Percentiles rank a stretch among this genome's conserved stretches.
Conservation (phyloP, 2,797 vertebrate species). For the Telmatherina bonti region DNA sequence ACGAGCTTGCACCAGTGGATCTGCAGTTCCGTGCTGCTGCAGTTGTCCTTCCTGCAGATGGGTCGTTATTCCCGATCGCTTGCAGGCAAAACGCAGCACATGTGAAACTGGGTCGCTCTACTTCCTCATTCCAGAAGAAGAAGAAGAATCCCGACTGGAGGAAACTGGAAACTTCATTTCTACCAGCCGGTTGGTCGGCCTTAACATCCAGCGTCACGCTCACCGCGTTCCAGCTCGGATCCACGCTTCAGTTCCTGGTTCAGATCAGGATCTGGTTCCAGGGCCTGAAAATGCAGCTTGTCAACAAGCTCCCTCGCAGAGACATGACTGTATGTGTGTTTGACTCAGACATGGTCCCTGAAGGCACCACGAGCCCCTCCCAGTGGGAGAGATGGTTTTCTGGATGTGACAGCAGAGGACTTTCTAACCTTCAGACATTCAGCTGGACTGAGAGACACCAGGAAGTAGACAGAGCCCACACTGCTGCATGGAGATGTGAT, state of each 20-base stretch:
- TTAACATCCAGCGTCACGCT: no score
- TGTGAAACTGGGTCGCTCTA: slow-evolving; percentile 15
- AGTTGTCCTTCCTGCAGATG: neutral
- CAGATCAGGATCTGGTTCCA: neutral
- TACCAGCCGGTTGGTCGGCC: no score
- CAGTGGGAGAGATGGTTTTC: slow-evolving; percentile 3
- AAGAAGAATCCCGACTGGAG: neutral
- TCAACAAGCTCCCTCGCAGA: no score
- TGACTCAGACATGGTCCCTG: slow-evolving; percentile 12
- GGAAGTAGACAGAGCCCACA: neutral
- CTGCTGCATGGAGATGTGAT: no score
- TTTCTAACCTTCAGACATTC: neutral
- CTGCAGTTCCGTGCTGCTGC: no score
- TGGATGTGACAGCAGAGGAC: slow-evolving; percentile 17
- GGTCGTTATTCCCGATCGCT: slow-evolving; percentile 13
- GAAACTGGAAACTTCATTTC: no score
- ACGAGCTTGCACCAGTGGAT: no score
- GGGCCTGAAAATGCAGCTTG: neutral
- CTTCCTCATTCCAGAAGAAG: neutral
- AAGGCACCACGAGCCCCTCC: slow-evolving; percentile 5
- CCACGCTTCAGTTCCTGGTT: no score
- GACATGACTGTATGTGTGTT: neutral
- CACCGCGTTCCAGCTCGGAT: no score
- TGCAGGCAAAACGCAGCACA: slow-evolving; percentile 4
- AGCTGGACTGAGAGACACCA: neutral